Percentiles rank a stretch among this genome's conserved stretches.
phyloP scores from a whole-genome alignment of 2,797 vertebrate species.

The Sebastes steindachneri region DNA sequence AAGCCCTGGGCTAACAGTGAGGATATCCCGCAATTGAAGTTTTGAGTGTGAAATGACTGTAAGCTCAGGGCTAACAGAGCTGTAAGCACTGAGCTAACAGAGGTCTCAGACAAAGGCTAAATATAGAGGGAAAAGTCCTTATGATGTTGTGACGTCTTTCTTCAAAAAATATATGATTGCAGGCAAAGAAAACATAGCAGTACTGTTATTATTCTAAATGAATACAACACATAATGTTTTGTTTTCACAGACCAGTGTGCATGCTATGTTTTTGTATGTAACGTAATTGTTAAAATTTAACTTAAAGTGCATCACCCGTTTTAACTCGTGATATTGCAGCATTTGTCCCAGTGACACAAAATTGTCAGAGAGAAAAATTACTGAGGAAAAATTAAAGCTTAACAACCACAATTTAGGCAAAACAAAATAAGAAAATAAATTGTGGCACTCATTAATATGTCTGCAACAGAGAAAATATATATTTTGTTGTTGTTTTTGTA shows the following conservation, averaged over 20 bases:
- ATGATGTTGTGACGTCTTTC: conserved; percentile 22
- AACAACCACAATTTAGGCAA: background rate
- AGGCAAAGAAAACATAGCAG: background rate
- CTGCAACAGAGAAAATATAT: background rate
- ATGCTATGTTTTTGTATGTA: background rate
- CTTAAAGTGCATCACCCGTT: background rate
- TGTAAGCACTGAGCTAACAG: conserved; percentile 10
- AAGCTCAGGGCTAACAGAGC: conserved; percentile 32
- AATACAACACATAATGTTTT: background rate
- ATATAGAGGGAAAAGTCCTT: conserved; percentile 26
- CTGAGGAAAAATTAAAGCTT: background rate
- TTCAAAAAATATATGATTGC: background rate
- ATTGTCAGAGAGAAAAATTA: background rate
- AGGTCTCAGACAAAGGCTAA: conserved; percentile 6
- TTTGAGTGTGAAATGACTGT: conserved; percentile 26
- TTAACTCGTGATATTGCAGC: background rate
- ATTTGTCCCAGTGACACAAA: background rate
- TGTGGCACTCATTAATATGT: background rate
- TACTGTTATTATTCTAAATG: background rate
- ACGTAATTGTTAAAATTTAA: background rate
- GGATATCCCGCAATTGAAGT: conserved; percentile 43
- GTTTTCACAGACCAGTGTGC: background rate
- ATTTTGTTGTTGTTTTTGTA: background rate
- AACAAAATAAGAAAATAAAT: background rate
- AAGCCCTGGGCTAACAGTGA: conserved; percentile 12